Evolutionary conservation across 2,888 invertebrate genomes (phyloP).

Genomic region (Lochmaea capreae): DNA sequence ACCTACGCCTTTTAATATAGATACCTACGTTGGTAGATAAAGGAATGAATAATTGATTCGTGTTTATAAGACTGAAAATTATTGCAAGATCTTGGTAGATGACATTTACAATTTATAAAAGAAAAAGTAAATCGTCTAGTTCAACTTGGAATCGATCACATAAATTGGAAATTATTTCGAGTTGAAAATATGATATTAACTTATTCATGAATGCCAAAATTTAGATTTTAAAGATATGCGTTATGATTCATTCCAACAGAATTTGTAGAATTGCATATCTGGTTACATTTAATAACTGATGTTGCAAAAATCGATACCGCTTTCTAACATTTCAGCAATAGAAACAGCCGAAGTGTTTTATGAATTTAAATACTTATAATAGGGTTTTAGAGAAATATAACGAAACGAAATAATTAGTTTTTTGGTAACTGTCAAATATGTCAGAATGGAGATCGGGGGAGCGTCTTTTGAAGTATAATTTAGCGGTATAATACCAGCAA

Average conservation of each 20-base stretch:
- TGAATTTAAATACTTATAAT: background rate
- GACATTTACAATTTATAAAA: slow-evolving; percentile 20
- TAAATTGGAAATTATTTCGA: background rate
- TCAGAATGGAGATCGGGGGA: slow-evolving; percentile 53
- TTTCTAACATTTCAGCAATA: slow-evolving; percentile 38
- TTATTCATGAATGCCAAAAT: background rate
- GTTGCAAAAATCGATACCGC: slow-evolving; percentile 47
- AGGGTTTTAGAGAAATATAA: background rate
- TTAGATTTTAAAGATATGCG: background rate
- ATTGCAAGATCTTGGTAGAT: slow-evolving; percentile 12
- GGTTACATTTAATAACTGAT: slow-evolving; percentile 40
- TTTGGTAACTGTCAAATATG: slow-evolving; percentile 54
- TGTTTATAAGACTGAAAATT: background rate
- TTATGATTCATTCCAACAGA: slow-evolving; percentile 40
- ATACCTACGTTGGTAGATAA: slow-evolving; percentile 35
- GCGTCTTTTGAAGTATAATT: slow-evolving; percentile 50
- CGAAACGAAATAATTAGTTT: slow-evolving; percentile 28
- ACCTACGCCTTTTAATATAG: slow-evolving; percentile 41
- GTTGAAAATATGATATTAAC: background rate
- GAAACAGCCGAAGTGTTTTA: slow-evolving; percentile 14
- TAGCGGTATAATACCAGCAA: slow-evolving; percentile 41
- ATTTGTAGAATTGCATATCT: slow-evolving; percentile 39
- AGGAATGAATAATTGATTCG: slow-evolving; percentile 17
- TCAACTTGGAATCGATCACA: slow-evolving; percentile 18
- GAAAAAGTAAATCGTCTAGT: slow-evolving; percentile 16